Evolutionary conservation across 2,797 vertebrate species (phyloP), one percentile per base, ranked within the genome.

Genomic region (Remorina albescens): DNA sequence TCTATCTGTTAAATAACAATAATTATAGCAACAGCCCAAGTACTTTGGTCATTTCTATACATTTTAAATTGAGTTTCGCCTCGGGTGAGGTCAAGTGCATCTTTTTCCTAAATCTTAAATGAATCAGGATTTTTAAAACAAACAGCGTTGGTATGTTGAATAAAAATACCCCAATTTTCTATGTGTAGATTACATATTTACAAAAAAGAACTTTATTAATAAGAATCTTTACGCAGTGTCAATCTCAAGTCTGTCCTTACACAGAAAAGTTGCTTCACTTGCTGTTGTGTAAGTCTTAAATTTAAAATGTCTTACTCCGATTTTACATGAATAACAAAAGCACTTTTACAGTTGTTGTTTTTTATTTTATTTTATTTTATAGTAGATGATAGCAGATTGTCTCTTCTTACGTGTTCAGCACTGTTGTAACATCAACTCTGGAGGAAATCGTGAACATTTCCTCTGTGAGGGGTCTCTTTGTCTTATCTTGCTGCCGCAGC

Each of bases 271-370:
- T 58, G 68, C 67, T 81, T 78, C 76, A 84, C 71, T 68, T 75
- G 70, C 78, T 67, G 82, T 77, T 78, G 71, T 86, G 67, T 74
- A 90, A 89, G 91, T 94, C 93, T 94, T 94, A 94, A 88, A 80
- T 89, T 83, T 60, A 74, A 87, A 75, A 91, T 76, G 92, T 94
- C 91, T 94, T 94, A 93, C 83, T 84, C 75, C 80, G 60, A 85
- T 82, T 78, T 90, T 50, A 75, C 62, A 76, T 81, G 53, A 85
- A 80, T 76, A 82, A 88, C 81, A 82, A 41, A 74, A 89, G 91
- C 89, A 93, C 89, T 93, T 94, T 94, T 74, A 84, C 77, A 78
- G 63, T 86, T 88, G n/a, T 90, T 86, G 30, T 75, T 10, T 39
- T 10, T 47, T 16, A 74, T 71, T 65, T 37, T 68, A 32, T 28